Base-by-base conservation (phyloP, 2,797 vertebrate species). In the Loriculus beryllinus region DNA sequence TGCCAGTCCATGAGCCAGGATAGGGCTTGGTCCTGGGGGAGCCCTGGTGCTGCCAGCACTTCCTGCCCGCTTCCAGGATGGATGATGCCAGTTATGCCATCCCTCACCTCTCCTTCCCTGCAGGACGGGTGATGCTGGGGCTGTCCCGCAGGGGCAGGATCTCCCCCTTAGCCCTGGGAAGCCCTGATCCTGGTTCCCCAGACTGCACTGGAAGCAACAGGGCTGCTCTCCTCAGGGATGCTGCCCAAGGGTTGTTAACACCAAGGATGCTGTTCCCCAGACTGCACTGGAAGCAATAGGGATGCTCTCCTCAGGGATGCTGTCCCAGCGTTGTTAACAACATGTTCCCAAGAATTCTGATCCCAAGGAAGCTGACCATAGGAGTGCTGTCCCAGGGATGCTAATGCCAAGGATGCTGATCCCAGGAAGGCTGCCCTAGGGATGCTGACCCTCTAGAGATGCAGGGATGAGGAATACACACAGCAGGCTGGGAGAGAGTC, bases 11-110 rank as follows among this genome's bases (percentile, higher is more conserved):
- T 64, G 12, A 42, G 28, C 23, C 29, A 22, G 75, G 37, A 2
- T 3, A 31, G 26, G n/a, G 49, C 43, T 82, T 39, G 47, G 25
- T 81, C 39, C 80, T 3, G 21, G 26, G n/a, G 31, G 15, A 82
- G 2, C 45, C n/a, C 7, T 1, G 0, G 28, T 35, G 72, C 64
- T 77, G 39, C 59, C 71, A 43, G 80, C 5, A 1, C 43, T 11
- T 23, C 26, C 48, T 52, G 43, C 20, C 39, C 1, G 0, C 47
- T 67, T 12, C 4, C 4, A 7, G n/a, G n/a, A 2, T 43, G 54
- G 68, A 23, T 25, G 65, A 6, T 28, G 5, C 54, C 0, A 0
- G 7, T 39, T 67, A 45, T 29, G 69, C 65, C 65, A 5, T 6
- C 71, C 63, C 45, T 82, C 70, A 10, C 22, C 70, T 71, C 75